A percentile compares a stretch with the other conserved stretches of the same genome.
Conservation (phyloP, 1,140 invertebrate genomes). For the Contarinia nasturtii region DNA sequence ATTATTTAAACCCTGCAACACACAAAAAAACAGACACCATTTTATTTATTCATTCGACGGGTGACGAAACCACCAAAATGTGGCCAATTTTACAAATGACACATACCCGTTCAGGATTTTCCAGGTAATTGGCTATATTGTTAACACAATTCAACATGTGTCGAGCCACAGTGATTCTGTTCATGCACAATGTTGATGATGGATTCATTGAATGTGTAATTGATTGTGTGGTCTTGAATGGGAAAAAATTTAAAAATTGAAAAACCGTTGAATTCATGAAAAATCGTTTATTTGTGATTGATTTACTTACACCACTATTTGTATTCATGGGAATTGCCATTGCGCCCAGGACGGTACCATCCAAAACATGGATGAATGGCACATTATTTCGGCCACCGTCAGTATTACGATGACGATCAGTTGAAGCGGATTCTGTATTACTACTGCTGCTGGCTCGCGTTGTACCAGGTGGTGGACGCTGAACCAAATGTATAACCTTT, state of each 20-base stretch:
- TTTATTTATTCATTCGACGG: too few species aligned
- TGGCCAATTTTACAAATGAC: too few species aligned
- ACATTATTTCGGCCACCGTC: conserved; percentile 11
- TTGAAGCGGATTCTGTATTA: conserved; percentile 18
- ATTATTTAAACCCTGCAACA: conserved; percentile 16
- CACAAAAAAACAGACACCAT: background rate
- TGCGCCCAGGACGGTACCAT: conserved; percentile 29
- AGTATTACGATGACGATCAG: conserved; percentile 14
- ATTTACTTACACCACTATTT: conserved; percentile 8
- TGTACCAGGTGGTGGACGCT: conserved; percentile 44
- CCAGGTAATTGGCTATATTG: conserved; percentile 21
- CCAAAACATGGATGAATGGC: conserved; percentile 16
- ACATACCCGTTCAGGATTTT: conserved; percentile 15
- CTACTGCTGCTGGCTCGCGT: conserved; percentile 12
- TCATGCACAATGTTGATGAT: conserved; percentile 20
- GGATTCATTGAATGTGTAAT: conserved; percentile 5
- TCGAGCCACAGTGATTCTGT: conserved; percentile 21
- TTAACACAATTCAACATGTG: conserved; percentile 23
- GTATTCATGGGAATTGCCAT: conserved; percentile 29
- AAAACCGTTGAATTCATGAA: too few species aligned
- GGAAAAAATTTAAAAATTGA: background rate
- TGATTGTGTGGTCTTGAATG: background rate
- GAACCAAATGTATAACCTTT: conserved; percentile 87
- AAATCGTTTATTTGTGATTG: background rate
- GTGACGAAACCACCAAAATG: background rate